phyloP scores from a whole-genome alignment of 2,888 invertebrate genomes.

The Agrochola lychnidis region DNA sequence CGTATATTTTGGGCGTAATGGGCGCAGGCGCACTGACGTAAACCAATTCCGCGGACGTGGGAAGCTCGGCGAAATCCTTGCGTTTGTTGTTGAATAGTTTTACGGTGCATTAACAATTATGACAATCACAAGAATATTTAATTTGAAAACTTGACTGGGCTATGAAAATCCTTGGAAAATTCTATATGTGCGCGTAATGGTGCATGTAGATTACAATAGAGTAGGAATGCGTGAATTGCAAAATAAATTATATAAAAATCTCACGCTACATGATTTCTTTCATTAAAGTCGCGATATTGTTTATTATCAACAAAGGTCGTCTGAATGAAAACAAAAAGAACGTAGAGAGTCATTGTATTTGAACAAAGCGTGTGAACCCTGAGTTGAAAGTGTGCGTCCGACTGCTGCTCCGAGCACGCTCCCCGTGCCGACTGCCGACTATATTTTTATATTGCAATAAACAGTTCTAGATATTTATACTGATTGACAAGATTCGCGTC shows the following conservation, averaged over 20 bases:
- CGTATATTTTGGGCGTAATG: constrained; percentile 85
- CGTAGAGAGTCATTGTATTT: constrained; percentile 88
- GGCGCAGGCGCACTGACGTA: constrained; percentile 86
- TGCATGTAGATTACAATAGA: constrained; percentile 67
- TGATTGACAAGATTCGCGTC: constrained; percentile 71
- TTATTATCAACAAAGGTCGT: constrained; percentile 90
- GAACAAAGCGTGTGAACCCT: constrained; percentile 88
- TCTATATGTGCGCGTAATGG: constrained; percentile 49
- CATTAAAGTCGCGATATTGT: constrained; percentile 87
- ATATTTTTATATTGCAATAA: constrained; percentile 70
- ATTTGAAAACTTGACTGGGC: constrained; percentile 38
- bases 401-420: constrained; percentile 70
- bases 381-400: constrained; percentile 88
- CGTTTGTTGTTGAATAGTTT: constrained; percentile 75
- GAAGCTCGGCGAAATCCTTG: constrained; percentile 81
- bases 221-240: constrained; percentile 81
- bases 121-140: constrained; percentile 64
- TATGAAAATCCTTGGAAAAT: constrained; percentile 67
- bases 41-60: constrained; percentile 84
- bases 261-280: constrained; percentile 88
- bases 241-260: constrained; percentile 86
- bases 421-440: constrained; percentile 54
- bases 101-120: constrained; percentile 75
- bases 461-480: constrained; percentile 70
- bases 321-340: constrained; percentile 89